Base-by-base conservation (phyloP, 2,113 vertebrate genomes). In the Gobius niger region DNA sequence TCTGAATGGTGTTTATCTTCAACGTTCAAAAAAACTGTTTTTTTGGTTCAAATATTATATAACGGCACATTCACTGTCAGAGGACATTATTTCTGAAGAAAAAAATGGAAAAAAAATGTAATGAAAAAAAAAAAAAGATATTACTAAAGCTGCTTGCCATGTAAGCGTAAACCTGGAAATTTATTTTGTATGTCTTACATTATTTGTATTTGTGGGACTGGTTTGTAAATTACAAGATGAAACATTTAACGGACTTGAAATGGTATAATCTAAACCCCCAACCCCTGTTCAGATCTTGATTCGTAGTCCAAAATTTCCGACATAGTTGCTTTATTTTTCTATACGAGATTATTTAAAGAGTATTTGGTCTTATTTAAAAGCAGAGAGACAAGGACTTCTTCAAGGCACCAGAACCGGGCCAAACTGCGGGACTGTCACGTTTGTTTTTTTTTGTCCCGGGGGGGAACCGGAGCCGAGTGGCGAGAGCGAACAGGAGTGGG, bases 201-300 rank as follows among this genome's bases (percentile, higher is more conserved):
- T 96, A 95, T 98, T 98, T 96, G 95, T 98, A 98, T 97, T 94
- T 95, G 97, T 98, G 95, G 95, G 96, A 94, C 95, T 95, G 95
- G 94, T 98, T 98, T 99, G 95, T 98, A 97, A 96, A 98, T 90
- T 91, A 92, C 90, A 90, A 89, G 79, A 70, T 87, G 85, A 87
- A 64, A 85, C 81, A 83, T 73, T 52, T 63, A 68, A 79, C 82
- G 78, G 65, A 72, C 83, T 79, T 87, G 56, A 74, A 83, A 82
- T 66, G 64, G 79, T 82, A 60, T 60, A 82, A 86, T 62, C 83
- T 78, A 65, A 68, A 24, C 24, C 68, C 59, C 44, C 44, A n/a
- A 44, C 61, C 44, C 46, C 59, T 77, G 73, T 76, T 91, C 86
- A 88, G 83, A 84, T 85, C 86, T 89, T 81, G 89, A 90, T 91